These are phyloP conservation scores for Tetropium fuscum DNA, from an alignment of 2,888 invertebrate species.

Conservation along the genomic window DNA sequence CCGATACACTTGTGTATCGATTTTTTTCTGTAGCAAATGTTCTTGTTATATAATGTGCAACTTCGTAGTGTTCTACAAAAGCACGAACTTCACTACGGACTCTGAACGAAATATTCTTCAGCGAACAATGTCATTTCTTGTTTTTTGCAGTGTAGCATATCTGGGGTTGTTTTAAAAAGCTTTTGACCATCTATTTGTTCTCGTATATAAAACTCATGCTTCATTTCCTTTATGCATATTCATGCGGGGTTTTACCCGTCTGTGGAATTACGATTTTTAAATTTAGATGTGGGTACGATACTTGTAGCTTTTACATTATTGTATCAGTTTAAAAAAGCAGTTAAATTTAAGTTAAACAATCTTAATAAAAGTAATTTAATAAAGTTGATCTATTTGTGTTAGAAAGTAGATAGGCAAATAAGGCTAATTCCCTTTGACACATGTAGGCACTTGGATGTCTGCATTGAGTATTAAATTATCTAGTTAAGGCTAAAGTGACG, in stretches of 20 bases:
- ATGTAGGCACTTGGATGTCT: background rate
- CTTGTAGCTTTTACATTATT: too few species aligned
- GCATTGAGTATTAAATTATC: conserved; percentile 27
- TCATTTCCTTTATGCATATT: conserved; percentile 34
- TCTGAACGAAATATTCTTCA: background rate
- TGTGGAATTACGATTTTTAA: conserved; percentile 42
- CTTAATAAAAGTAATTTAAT: background rate
- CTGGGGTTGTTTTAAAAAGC: conserved; percentile 12
- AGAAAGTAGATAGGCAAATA: too few species aligned
- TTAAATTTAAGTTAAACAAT: too few species aligned
- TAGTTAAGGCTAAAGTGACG: conserved; percentile 4
- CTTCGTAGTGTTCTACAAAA: too few species aligned
- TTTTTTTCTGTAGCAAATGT: too few species aligned
- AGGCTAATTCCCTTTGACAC: too few species aligned
- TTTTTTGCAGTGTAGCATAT: conserved; percentile 8
- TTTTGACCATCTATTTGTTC: conserved; percentile 24
- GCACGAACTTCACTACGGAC: background rate
- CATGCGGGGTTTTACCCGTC: conserved; percentile 36
- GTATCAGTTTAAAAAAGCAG: too few species aligned
- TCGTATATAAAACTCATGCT: conserved; percentile 19
- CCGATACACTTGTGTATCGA: too few species aligned
- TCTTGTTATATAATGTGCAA: too few species aligned
- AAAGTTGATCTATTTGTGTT: too few species aligned
- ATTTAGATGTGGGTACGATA: conserved; percentile 34
- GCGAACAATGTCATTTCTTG: background rate